A percentile compares a stretch with the other conserved stretches of the same genome.
Conservation (phyloP, 2,888 invertebrate genomes). For the Nudaria mundana region DNA sequence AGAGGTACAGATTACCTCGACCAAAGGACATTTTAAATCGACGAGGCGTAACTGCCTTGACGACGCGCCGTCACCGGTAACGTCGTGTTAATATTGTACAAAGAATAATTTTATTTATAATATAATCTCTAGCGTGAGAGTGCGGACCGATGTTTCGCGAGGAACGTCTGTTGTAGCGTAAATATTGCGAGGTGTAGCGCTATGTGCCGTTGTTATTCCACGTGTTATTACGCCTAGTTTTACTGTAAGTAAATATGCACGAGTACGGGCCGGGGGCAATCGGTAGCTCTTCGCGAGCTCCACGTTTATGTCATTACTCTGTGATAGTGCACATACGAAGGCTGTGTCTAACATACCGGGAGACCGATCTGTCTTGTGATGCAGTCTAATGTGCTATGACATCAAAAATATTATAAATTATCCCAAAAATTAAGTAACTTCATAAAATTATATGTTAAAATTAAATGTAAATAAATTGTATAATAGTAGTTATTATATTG, state of each 20-base stretch:
- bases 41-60: constrained; percentile 13
- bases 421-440: constrained; percentile 80
- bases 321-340: constrained; percentile 75
- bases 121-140: constrained; percentile 43
- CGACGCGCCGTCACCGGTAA: constrained; percentile 30
- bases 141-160: constrained; percentile 53
- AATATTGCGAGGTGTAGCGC: constrained; percentile 65
- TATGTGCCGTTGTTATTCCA: constrained; percentile 73
- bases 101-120: constrained; percentile 54
- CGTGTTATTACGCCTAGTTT: constrained; percentile 73
- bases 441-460: constrained; percentile 69
- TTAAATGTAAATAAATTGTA: constrained; percentile 76
- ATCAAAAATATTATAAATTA: constrained; percentile 75
- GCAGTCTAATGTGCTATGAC: constrained; percentile 73
- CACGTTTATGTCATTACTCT: constrained; percentile 79
- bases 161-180: constrained; percentile 55
- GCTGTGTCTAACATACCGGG: constrained; percentile 50
- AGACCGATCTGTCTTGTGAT: constrained; percentile 36
- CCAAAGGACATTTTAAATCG: constrained; percentile 10
- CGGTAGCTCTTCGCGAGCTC: constrained; percentile 65
- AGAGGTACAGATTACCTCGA: constrained; percentile 36
- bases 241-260: constrained; percentile 71
- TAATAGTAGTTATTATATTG: constrained; percentile 56
- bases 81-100: constrained; percentile 67
- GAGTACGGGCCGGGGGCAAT: constrained; percentile 80